phyloP scores from a whole-genome alignment of 2,888 invertebrate genomes.

The Trissolcus japonicus region DNA sequence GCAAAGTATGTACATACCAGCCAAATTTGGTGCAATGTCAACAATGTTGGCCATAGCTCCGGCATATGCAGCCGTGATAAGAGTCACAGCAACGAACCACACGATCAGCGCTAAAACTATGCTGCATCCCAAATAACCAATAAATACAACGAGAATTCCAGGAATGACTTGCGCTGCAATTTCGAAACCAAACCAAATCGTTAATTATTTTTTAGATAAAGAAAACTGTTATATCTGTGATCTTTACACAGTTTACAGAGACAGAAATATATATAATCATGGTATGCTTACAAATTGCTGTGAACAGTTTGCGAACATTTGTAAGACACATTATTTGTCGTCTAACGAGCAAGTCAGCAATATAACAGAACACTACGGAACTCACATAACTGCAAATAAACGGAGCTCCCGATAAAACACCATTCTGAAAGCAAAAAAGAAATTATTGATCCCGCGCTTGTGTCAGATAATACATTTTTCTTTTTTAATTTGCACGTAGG shows the following conservation, averaged over 20 bases:
- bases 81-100: constrained; percentile 84
- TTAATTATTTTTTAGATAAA: background rate
- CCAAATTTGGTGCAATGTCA: constrained; percentile 86
- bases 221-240: background rate
- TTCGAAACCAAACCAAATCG: background rate
- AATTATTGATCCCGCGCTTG: background rate
- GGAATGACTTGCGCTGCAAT: constrained; percentile 82
- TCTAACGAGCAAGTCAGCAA: constrained; percentile 81
- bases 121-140: constrained; percentile 82
- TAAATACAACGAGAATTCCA: constrained; percentile 80
- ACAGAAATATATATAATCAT: no score
- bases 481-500: no score
- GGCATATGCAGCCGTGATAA: constrained; percentile 85
- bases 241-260: background rate
- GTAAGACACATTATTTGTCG: constrained; percentile 80
- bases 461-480: no score
- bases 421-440: constrained; percentile 77
- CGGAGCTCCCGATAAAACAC: constrained; percentile 82
- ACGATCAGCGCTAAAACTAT: constrained; percentile 79
- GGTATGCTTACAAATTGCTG: constrained; percentile 78
- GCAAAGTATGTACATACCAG: constrained; percentile 18
- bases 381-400: constrained; percentile 84
- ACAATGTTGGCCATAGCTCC: constrained; percentile 87
- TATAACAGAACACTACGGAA: constrained; percentile 83
- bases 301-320: constrained; percentile 83